These are phyloP conservation scores for Gnatocerus cornutus DNA, from an alignment of 2,888 invertebrate genomes.

Conservation along the genomic window DNA sequence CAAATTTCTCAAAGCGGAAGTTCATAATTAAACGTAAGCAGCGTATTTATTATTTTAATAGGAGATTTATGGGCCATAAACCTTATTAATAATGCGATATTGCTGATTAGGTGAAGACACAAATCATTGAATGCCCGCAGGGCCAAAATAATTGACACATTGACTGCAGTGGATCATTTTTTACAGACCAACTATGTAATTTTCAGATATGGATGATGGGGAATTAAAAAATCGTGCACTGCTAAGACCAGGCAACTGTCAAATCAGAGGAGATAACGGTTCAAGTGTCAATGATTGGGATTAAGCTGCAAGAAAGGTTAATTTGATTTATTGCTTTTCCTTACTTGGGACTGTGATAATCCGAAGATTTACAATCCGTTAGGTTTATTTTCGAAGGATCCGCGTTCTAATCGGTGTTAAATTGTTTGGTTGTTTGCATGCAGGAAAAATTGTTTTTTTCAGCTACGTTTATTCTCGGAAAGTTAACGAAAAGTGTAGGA, in stretches of 20 bases:
- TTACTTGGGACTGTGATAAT: too few species aligned
- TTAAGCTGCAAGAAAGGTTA: too few species aligned
- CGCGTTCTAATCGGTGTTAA: too few species aligned
- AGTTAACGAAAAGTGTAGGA: too few species aligned
- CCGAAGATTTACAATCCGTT: too few species aligned
- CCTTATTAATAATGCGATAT: slow-evolving; percentile 42
- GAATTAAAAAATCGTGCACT: slow-evolving; percentile 20
- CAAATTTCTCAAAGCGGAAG: slow-evolving; percentile 53
- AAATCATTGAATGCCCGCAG: slow-evolving; percentile 33
- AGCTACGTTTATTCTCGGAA: too few species aligned
- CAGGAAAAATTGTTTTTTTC: too few species aligned
- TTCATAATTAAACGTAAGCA: slow-evolving; percentile 43
- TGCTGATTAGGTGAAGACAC: slow-evolving; percentile 45
- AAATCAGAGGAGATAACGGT: slow-evolving; percentile 16
- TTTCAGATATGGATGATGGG: slow-evolving; percentile 10
- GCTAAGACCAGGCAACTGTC: not conserved
- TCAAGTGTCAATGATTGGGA: too few species aligned
- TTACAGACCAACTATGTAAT: slow-evolving; percentile 31
- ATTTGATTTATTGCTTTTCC: too few species aligned
- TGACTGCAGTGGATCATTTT: slow-evolving; percentile 44
- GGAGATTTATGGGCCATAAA: slow-evolving; percentile 45
- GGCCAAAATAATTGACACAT: slow-evolving; percentile 44
- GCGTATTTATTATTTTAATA: slow-evolving; percentile 44
- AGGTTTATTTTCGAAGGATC: too few species aligned
- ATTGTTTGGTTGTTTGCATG: too few species aligned